Base-by-base conservation (phyloP, 2,888 invertebrate genomes). In the Melinaea marsaeus region DNA sequence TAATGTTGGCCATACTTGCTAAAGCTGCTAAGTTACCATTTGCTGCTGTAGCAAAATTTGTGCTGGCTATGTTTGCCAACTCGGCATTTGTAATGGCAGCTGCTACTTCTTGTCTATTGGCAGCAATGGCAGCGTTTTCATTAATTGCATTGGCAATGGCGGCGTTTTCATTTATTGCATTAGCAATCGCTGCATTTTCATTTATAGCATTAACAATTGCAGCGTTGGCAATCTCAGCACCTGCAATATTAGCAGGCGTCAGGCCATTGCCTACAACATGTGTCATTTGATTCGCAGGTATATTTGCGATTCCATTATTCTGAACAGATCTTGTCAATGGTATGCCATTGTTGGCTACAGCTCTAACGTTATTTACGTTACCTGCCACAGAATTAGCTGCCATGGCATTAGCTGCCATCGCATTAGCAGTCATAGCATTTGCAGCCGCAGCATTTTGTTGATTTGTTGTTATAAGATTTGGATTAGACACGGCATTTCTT, bases 1-100 rank as follows among this genome's bases (percentile, higher is more conserved):
- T 71, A 9, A 74, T 64, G 2, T 63, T 70, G 0, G 72, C 64
- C 51, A 72, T 59, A 57, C 67, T 73, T 2, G 63, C 64, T 54
- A 73, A 55, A 4, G 64, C 64, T 11, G 68, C 63, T 42, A 71
- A 58, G 63, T 71, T 66, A 2, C 55, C 47, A 47, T 63, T 65
- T 11, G 48, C 56, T 48, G 33, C 46, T 9, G 46, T 59, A n/a
- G 35, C 55, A 55, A 61, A 55, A 46, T 59, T 59, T 9, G 51
- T 34, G n/a, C 37, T 55, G 3, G 58, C 56, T 34, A 60, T 34
- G 13, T 69, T 67, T 54, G 61, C 62, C 42, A 59, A 46, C 7
- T 69, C 65, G 46, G 60, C 60, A 22, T 63, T 63, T 13, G 57
- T 63, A 7, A 62, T 58, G 2, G 57, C 46, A 32, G 57, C 60